phyloP scores from a whole-genome alignment of 2,113 vertebrate species.

The Acanthisitta chloris region DNA sequence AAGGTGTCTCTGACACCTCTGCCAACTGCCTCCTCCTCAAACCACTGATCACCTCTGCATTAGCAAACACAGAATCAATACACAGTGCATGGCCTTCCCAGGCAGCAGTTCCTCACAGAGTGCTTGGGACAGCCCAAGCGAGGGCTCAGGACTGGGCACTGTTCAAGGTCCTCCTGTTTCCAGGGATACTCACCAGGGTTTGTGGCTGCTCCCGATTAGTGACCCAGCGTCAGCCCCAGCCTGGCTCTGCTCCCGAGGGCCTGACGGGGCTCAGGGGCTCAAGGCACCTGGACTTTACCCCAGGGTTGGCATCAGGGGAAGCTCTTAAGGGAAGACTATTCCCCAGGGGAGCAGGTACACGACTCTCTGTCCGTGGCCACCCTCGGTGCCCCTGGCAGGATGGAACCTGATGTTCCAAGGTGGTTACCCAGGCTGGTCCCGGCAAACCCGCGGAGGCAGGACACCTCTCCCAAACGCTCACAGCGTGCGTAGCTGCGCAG shows the following conservation, averaged over 20 bases:
- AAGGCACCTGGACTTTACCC: not conserved
- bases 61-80: not conserved
- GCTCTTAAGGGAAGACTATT: rapidly evolving
- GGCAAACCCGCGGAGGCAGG: not conserved
- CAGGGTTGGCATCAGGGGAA: not conserved
- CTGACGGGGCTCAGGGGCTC: not conserved
- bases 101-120: not conserved
- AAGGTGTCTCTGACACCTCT: rapidly evolving
- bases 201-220: not conserved
- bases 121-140: not conserved
- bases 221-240: not conserved
- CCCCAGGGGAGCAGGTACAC: rapidly evolving
- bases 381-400: not conserved
- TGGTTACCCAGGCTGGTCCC: not conserved
- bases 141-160: not conserved
- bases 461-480: not conserved
- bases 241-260: not conserved
- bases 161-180: no score
- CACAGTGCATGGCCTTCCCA: not conserved
- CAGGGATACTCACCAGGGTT: not conserved
- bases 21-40: not conserved
- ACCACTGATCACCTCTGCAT: no score
- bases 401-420: rapidly evolving
- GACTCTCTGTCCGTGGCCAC: rapidly evolving
- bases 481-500: not conserved